Evolutionary conservation across 2,888 invertebrate genomes (phyloP).

Genomic region (Dinocampus coccinellae): DNA sequence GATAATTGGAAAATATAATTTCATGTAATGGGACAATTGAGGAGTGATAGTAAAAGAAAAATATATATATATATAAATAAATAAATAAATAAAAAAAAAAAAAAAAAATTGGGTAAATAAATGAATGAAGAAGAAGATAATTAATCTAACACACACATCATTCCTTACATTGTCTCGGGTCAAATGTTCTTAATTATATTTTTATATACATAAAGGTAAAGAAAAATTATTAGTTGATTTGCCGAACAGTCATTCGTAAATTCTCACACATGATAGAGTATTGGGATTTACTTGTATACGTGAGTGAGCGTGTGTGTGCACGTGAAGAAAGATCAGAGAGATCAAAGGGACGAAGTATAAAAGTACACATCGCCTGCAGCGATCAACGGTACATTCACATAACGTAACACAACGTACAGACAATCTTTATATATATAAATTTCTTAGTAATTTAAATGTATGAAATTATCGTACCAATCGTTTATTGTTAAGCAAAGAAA

Average conservation of each 20-base stretch:
- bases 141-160: not conserved
- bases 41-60: too few species aligned
- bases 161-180: not conserved
- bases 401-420: constrained; percentile 50
- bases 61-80: too few species aligned
- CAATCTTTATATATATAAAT: constrained; percentile 28
- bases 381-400: constrained; percentile 63
- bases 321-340: constrained; percentile 39
- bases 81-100: not conserved
- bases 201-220: not conserved
- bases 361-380: constrained; percentile 56
- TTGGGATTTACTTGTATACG: too few species aligned
- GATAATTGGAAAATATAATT: too few species aligned
- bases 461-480: constrained; percentile 11
- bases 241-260: not conserved
- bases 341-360: constrained; percentile 36
- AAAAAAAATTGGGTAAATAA: not conserved
- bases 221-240: not conserved
- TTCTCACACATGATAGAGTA: too few species aligned
- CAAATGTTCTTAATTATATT: not conserved
- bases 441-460: constrained; percentile 1
- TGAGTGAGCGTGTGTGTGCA: not conserved
- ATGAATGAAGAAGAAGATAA: not conserved
- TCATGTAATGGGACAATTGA: too few species aligned
- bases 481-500: not conserved